Conservation (phyloP, 2,113 vertebrate genomes). For the Nesoenas mayeri region DNA sequence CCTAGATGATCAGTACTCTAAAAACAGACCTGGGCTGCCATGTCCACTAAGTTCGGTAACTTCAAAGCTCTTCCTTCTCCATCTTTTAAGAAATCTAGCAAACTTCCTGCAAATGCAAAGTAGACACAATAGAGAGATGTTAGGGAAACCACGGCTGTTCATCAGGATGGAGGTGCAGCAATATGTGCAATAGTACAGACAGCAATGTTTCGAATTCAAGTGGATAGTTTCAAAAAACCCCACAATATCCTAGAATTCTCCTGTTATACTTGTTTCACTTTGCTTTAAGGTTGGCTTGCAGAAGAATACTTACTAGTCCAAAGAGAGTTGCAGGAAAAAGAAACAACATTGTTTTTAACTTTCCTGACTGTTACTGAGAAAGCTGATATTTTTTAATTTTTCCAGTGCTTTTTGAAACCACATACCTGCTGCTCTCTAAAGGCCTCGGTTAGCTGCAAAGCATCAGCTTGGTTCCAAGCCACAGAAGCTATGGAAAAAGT, state of each 20-base stretch:
- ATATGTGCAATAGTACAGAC: neutral
- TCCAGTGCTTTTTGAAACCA: neutral
- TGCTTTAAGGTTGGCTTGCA: neutral
- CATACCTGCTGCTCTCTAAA: conserved; percentile 23
- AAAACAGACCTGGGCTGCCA: conserved; percentile 92
- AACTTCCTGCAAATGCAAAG: conserved; percentile 83
- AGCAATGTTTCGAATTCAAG: neutral
- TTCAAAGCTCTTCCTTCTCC: conserved; percentile 91
- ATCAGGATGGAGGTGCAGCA: neutral
- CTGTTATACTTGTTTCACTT: neutral
- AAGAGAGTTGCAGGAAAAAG: neutral
- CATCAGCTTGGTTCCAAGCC: conserved; percentile 25
- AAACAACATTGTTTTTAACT: neutral
- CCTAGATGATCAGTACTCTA: neutral
- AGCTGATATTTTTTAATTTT: neutral
- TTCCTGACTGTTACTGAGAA: conserved; percentile 4
- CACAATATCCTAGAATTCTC: neutral
- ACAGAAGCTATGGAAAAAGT: conserved; percentile 16
- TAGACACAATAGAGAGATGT: conserved; percentile 3
- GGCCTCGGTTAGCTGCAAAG: conserved; percentile 1
- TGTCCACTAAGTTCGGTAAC: conserved; percentile 94
- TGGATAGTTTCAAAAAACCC: neutral
- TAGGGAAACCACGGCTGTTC: neutral
- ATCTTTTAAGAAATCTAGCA: conserved; percentile 93
- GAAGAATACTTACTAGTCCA: neutral